These are phyloP conservation scores for Encarsia formosa DNA, from an alignment of 2,888 invertebrate species.

Conservation along the genomic window DNA sequence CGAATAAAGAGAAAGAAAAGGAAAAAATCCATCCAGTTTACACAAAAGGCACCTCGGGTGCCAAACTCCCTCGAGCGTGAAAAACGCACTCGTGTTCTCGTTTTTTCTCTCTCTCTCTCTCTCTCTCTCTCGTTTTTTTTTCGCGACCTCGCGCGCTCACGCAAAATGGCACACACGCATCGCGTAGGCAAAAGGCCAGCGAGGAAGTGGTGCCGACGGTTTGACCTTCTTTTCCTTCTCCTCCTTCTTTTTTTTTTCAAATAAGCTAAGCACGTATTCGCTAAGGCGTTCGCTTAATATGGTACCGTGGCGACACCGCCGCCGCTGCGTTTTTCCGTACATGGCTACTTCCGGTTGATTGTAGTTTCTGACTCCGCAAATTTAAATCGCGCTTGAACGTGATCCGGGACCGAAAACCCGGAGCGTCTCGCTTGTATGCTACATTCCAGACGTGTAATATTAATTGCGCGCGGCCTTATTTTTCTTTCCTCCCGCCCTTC, in stretches of 20 bases:
- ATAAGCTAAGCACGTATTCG: conserved; percentile 40
- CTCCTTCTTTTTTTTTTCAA: conserved; percentile 20
- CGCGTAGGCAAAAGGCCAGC: neutral
- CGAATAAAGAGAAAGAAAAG: no score
- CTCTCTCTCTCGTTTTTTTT: neutral
- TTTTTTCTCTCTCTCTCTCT: conserved; percentile 1
- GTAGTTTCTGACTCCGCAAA: conserved; percentile 31
- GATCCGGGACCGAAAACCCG: conserved; percentile 29
- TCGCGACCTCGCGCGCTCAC: neutral
- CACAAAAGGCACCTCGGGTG: conserved; percentile 12
- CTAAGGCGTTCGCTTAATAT: conserved; percentile 27
- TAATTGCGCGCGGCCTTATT: conserved; percentile 17
- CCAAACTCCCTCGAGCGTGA: conserved; percentile 9
- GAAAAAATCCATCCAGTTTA: neutral
- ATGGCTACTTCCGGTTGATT: conserved; percentile 42
- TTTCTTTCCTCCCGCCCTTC: no score
- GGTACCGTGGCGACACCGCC: conserved; percentile 34
- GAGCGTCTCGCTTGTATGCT: conserved; percentile 2
- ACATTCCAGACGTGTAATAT: conserved; percentile 17
- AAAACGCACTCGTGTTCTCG: conserved; percentile 4
- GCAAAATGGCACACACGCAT: neutral
- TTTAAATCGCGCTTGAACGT: conserved; percentile 35
- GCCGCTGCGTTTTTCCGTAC: conserved; percentile 38
- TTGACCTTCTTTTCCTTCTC: conserved; percentile 18
- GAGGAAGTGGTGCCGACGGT: conserved; percentile 29